Base-by-base conservation (phyloP, 2,888 invertebrate genomes). In the Venustoraphidia nigricollis region DNA sequence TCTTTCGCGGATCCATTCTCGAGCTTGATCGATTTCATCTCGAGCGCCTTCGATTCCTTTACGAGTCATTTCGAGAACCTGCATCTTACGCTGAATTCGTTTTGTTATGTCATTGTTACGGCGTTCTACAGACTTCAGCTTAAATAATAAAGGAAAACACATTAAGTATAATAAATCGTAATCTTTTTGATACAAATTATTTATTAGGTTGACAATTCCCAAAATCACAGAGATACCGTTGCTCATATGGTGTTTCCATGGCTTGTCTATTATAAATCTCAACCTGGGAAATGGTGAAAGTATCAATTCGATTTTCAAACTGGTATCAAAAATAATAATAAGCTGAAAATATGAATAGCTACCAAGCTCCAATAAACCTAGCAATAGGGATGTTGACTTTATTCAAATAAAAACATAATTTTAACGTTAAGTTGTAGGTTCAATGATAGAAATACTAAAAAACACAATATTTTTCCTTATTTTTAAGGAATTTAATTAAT, bases 21-120 rank as follows among this genome's bases (percentile, higher is more conserved):
- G 76, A 49, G 84, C 79, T 53, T 83, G 80, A 44, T 78, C 78
- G 34, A 92, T 86, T 68, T 92, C 91, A 50, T 76, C 77, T 60
- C 79, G 79, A 1, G 88, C 84, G 2, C 83, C 81, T 52, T 89
- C 86, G 48, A 88, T 83, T 36, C 85, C 87, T 62, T 86, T 88
- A 57, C 83, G 79, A 0, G 90, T 86, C 54, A 83, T 84, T 58
- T 90, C 88, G 44, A 92, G 66, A 54, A 91, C 78, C 66, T 90
- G 87, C 0, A 80, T 68, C 63, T 91, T 92, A 46, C 92, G 77
- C 62, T 87, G 85, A 45, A 91, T 75, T 47, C 90, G 79, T 62
- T 91, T 92, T 1, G 80, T 76, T 1, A 91, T 77, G 59, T 93
- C 92, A 53, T 82, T 83, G 59, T 88, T 84, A 52, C 88, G 76